Base-by-base conservation (phyloP, 2,797 vertebrate genomes). In the Hapalemur alaotrensis region DNA sequence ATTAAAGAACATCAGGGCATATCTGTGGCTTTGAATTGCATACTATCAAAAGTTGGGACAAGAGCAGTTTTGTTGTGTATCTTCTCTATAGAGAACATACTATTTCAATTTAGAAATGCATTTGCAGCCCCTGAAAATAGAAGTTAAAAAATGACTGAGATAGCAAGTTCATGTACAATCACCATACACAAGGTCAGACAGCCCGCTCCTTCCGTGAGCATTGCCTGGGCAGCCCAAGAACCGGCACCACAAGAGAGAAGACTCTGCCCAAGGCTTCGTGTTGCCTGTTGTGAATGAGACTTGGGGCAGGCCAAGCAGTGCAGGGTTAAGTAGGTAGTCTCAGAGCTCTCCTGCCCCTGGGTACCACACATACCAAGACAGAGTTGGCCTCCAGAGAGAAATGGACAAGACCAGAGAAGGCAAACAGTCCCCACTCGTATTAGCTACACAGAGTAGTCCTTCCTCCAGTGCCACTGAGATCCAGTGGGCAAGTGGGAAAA, bases 361-460 rank as follows among this genome's bases (percentile, higher is more conserved):
- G 17, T 1, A 11, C n/a, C 15, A n/a, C 70, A 8, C 6, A 15
- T 32, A n/a, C n/a, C 18, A 12, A 79, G 15, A 32, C 4, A 9
- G 30, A 54, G 18, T 22, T 1, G 1, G 20, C 57, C 3, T 23
- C 69, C 17, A 22, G 17, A 48, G 46, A 22, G 48, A 81, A 48
- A n/a, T 1, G 18, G 69, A 17, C 35, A 72, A 73, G 43, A 38
- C 23, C 76, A 54, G 75, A 30, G 43, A 79, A 35, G 54, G 20
- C 30, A 8, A 9, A 11, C 5, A 4, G 10, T 9, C 11, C 20
- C 80, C 41, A 18, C 48, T 46, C 1, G 0, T 20, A 0, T 15
- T 48, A 38, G 80, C 43, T 35, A 7, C 38, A 13, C 4, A 41
- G 63, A 43, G 54, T n/a, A 28, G 11, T 7, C 32, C 41, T 41